A percentile compares a stretch with the other conserved stretches of the same genome.
These are phyloP conservation scores for Carlito syrichta DNA, from an alignment of 2,113 vertebrate species.

Conservation along the genomic window DNA sequence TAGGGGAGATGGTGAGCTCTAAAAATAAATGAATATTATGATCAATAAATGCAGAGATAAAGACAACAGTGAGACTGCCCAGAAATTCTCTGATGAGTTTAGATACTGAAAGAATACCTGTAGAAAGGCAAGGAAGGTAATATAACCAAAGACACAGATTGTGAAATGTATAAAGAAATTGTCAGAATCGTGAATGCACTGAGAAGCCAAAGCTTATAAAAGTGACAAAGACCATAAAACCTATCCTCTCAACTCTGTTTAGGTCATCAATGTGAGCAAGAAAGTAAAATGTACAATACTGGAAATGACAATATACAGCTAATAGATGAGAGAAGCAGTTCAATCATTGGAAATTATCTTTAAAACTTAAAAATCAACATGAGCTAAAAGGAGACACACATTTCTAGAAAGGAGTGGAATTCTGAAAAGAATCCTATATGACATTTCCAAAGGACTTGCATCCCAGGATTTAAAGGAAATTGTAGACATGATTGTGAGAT, in stretches of 20 bases:
- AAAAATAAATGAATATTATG: neutral
- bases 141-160: slow-evolving; percentile 6
- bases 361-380: neutral
- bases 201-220: slow-evolving; percentile 47
- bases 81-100: neutral
- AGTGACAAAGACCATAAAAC: slow-evolving; percentile 56
- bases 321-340: neutral
- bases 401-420: neutral
- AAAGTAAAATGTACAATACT: neutral
- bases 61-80: neutral
- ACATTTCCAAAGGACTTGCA: neutral
- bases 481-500: neutral
- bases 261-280: neutral
- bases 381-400: neutral
- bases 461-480: neutral
- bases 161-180: slow-evolving; percentile 58
- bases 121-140: neutral
- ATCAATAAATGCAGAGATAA: neutral
- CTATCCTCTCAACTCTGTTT: slow-evolving; percentile 8
- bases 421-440: neutral
- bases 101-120: neutral
- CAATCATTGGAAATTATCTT: slow-evolving; percentile 25
- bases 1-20: neutral
- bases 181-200: slow-evolving; percentile 48
- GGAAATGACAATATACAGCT: neutral